Evolutionary conservation across 2,888 invertebrate species (phyloP), one percentile per base, ranked within the genome.

Genomic region (Tinea trinotella): DNA sequence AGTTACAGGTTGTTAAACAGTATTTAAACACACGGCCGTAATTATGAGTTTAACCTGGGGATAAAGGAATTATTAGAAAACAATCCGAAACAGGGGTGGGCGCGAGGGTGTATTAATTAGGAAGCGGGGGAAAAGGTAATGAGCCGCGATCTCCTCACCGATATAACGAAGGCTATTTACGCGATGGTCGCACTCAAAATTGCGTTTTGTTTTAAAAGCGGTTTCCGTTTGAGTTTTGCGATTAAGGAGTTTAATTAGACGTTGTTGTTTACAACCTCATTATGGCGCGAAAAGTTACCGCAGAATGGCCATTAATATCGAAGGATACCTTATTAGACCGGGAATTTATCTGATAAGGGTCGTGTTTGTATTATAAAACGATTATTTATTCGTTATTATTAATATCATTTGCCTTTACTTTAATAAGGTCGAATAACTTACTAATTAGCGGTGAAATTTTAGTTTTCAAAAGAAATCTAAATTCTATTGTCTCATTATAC

Each of bases 241-340:
- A 84, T 85, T 83, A 84, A 83, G 79, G 82, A 83, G 83, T 84
- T 84, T 83, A 85, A 85, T 85, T 84, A 84, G 81, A 81, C 80
- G 74, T 71, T 70, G 79, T 85, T 85, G 83, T 85, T 85, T 85
- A 85, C 83, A 84, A 82, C 80, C 83, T 83, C 83, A 82, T 85
- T 85, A 84, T 71, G 71, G 74, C 71, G 71, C 72, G 74, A 69
- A 73, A 65, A 62, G 66, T 66, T 63, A 69, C 57, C 55, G 60
- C 73, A 69, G 70, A 75, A 78, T 72, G 71, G 75, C 75, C 74
- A 67, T 71, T 67, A 76, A 75, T 81, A 81, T 80, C 79, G 75
- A 53, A 18, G 13, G 50, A 24, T 24, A 24, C 13, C 50, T 50
- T 15, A 50, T 50, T 50, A 50, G 15, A 24, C 12, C 19, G n/a